Evolutionary conservation across 2,113 vertebrate species (phyloP).

Genomic region (Haemorhous mexicanus): DNA sequence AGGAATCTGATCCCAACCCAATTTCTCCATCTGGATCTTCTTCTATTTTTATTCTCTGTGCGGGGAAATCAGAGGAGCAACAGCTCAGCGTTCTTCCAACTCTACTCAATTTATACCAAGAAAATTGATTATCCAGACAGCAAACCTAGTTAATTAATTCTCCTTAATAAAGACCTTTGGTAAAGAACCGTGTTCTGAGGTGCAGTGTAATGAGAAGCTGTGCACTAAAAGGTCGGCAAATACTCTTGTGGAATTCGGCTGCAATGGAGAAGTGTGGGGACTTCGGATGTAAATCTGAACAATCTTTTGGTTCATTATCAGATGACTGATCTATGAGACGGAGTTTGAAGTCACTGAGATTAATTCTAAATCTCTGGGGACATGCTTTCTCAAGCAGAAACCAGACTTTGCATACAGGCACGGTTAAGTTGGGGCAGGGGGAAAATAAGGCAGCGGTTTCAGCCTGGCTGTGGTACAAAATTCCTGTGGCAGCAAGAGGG

Average conservation of each 20-base stretch:
- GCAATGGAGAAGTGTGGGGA: background rate
- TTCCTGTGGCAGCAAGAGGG: background rate
- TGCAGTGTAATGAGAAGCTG: background rate
- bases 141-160: conserved; percentile 44
- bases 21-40: background rate
- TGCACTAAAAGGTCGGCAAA: background rate
- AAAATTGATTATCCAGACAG: conserved; percentile 30
- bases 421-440: background rate
- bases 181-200: background rate
- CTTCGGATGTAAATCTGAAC: background rate
- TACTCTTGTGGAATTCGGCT: background rate
- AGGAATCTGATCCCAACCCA: background rate
- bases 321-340: background rate
- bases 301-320: background rate
- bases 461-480: background rate
- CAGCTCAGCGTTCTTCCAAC: background rate
- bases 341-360: background rate
- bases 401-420: background rate
- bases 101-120: conserved; percentile 17
- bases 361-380: background rate
- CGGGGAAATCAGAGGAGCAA: background rate
- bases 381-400: background rate
- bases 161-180: background rate
- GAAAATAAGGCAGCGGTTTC: background rate
- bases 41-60: conserved; percentile 30